A percentile compares a stretch with the other conserved stretches of the same genome.
These are phyloP conservation scores for Halocaridina rubra DNA, from an alignment of 2,888 invertebrate genomes.

Conservation along the genomic window DNA sequence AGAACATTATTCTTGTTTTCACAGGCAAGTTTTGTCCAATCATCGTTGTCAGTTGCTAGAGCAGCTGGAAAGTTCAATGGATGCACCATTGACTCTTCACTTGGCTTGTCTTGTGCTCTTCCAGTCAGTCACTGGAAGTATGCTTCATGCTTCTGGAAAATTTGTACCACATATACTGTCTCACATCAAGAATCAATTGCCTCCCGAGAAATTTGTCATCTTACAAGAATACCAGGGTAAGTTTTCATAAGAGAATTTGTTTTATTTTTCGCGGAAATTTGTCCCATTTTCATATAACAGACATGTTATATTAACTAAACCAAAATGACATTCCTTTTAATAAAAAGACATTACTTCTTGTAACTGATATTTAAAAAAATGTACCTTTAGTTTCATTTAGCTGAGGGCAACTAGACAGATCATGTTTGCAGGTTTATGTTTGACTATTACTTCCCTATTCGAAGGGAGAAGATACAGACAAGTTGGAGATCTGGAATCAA, in stretches of 20 bases:
- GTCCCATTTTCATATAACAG: not conserved
- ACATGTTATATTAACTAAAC: not conserved
- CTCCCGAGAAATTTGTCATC: constrained; percentile 75
- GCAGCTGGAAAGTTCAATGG: constrained; percentile 79
- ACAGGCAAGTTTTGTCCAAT: constrained; percentile 78
- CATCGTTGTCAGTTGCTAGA: constrained; percentile 85
- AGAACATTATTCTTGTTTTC: too few relatives aligned
- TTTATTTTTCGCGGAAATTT: not conserved
- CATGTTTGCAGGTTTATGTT: too few relatives aligned
- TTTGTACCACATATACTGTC: constrained; percentile 85
- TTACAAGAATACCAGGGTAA: constrained; percentile 84
- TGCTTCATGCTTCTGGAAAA: constrained; percentile 92
- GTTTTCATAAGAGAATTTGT: constrained; percentile 62
- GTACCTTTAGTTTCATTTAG: not conserved
- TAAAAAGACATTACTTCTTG: not conserved
- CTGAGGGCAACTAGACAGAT: not conserved
- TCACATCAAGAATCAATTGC: constrained; percentile 79
- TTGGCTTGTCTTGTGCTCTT: constrained; percentile 83
- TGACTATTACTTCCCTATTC: too few relatives aligned
- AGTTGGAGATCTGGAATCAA: too few relatives aligned
- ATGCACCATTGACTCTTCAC: constrained; percentile 84
- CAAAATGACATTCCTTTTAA: not conserved
- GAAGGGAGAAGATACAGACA: too few relatives aligned
- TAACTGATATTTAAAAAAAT: not conserved
- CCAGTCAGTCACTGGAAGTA: constrained; percentile 79